Evolutionary conservation across 1,140 invertebrate species (phyloP).

Genomic region (Colletes gigas): DNA sequence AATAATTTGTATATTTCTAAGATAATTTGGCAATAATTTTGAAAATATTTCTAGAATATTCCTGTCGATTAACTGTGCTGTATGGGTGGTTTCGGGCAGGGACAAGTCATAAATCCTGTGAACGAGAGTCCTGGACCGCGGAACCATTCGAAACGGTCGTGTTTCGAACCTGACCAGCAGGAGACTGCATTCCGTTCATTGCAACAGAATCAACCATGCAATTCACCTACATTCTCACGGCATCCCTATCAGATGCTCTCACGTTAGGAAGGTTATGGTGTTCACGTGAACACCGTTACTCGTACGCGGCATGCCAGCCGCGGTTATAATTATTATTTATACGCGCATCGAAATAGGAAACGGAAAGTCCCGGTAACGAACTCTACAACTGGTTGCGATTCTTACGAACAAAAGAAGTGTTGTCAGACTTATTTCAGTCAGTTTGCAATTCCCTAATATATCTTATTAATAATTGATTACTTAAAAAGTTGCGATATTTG

Average conservation of each 20-base stretch:
- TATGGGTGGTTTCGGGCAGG: too few species aligned
- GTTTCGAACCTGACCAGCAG: constrained; percentile 23
- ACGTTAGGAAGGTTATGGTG: constrained; percentile 39
- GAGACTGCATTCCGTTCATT: constrained; percentile 60
- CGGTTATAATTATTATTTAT: constrained; percentile 29
- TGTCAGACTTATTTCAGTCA: too few species aligned
- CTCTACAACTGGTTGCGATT: not conserved
- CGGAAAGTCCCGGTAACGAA: constrained; percentile 21
- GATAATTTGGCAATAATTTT: too few species aligned
- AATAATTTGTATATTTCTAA: too few species aligned
- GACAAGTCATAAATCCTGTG: not conserved
- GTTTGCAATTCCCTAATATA: too few species aligned
- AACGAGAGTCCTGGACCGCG: not conserved
- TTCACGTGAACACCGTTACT: constrained; percentile 52
- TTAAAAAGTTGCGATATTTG: too few species aligned
- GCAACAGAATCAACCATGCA: constrained; percentile 51
- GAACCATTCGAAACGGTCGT: not conserved
- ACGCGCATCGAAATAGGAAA: constrained; percentile 25
- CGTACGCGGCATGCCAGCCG: constrained; percentile 34
- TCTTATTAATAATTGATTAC: too few species aligned
- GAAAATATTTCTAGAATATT: too few species aligned
- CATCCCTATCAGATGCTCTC: constrained; percentile 43
- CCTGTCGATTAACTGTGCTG: too few species aligned
- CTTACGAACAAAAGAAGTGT: too few species aligned
- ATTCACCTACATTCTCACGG: constrained; percentile 75